A percentile compares a stretch with the other conserved stretches of the same genome.
phyloP scores from a whole-genome alignment of 2,113 vertebrate genomes.

The Platysternon megacephalum region DNA sequence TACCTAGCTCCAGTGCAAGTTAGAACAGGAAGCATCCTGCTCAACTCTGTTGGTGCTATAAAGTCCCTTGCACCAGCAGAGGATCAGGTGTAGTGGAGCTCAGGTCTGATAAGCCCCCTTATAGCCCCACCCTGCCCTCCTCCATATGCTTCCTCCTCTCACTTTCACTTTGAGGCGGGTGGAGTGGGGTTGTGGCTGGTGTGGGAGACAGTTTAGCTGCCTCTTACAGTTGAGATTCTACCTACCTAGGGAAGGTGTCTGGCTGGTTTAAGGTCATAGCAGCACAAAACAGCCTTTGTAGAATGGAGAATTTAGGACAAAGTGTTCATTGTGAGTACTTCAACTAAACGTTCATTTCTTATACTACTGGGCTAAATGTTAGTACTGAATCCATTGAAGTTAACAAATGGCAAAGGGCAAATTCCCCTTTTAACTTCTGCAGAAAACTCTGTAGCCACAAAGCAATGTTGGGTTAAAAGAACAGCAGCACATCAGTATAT shows the following conservation, averaged over 20 bases:
- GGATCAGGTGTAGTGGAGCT: not conserved
- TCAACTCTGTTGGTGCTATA: not conserved
- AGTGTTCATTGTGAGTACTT: not conserved
- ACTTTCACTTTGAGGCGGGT: not conserved
- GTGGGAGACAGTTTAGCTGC: not conserved
- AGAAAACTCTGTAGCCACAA: too few relatives aligned
- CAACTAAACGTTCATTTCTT: not conserved
- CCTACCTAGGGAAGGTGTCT: not conserved
- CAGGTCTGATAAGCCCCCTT: not conserved
- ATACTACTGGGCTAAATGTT: not conserved
- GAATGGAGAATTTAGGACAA: not conserved
- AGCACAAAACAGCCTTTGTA: not conserved
- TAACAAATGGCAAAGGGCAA: not conserved
- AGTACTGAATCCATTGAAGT: not conserved
- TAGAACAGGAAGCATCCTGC: not conserved
- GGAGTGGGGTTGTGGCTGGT: not conserved
- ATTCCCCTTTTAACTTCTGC: not conserved
- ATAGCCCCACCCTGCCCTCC: not conserved
- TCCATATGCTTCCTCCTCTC: not conserved
- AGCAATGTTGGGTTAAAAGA: rapidly evolving
- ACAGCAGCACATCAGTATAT: not conserved
- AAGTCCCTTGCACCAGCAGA: not conserved
- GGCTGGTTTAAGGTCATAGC: not conserved
- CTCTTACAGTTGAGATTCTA: not conserved
- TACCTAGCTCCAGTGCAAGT: not conserved